Conservation (phyloP, 2,113 vertebrate species). For the Ciconia stormi region DNA sequence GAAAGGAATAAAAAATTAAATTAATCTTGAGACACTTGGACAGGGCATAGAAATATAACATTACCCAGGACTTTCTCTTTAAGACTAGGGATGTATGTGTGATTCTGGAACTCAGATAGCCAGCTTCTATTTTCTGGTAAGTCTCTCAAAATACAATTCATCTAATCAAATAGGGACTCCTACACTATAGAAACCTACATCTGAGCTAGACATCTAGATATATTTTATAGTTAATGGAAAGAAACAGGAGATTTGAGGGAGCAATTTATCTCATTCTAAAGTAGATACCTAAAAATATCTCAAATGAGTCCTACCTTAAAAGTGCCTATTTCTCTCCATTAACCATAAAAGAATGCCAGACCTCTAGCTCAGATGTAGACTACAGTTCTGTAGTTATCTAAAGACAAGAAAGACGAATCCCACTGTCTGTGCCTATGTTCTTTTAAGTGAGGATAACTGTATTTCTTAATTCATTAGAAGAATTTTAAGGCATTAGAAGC, state of each 20-base stretch:
- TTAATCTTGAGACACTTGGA: background rate
- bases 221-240: background rate
- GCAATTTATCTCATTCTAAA: background rate
- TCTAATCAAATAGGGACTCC: background rate
- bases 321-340: background rate
- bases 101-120: background rate
- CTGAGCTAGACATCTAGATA: background rate
- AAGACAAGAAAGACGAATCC: background rate
- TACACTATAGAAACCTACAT: background rate
- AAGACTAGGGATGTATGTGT: background rate
- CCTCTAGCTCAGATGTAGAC: background rate
- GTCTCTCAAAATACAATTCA: background rate
- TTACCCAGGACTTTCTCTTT: background rate
- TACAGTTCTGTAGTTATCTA: background rate
- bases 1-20: background rate
- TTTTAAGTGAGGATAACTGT: background rate
- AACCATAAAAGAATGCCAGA: background rate
- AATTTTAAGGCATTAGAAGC: background rate
- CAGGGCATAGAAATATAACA: background rate
- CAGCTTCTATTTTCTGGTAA: background rate
- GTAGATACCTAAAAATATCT: background rate
- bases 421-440: background rate
- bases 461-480: background rate
- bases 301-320: background rate
- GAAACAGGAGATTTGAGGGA: background rate